Conservation (phyloP, 2,888 invertebrate genomes). For the Orthonevra nobilis region DNA sequence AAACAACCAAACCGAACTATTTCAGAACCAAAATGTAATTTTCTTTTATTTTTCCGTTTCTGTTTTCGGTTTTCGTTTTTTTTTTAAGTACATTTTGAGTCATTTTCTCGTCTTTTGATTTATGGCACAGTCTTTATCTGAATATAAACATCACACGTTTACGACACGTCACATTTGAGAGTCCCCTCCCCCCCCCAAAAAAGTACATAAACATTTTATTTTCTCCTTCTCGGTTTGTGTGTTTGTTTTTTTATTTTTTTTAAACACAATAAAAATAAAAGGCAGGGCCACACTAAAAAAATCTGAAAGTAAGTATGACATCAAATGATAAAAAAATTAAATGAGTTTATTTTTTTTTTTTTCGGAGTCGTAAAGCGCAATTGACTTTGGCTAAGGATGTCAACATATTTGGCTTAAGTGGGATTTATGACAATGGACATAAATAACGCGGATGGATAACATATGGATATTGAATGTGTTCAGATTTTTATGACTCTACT, state of each 20-base stretch:
- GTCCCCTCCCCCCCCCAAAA: no score
- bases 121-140: constrained; percentile 43
- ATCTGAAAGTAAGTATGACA: constrained; percentile 17
- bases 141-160: constrained; percentile 55
- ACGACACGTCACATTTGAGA: constrained; percentile 39
- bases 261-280: constrained; percentile 4
- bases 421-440: constrained; percentile 18
- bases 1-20: no score
- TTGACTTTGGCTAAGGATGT: constrained; percentile 25
- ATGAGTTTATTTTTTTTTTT: no score
- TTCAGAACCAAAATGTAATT: no score
- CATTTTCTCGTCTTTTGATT: constrained; percentile 16
- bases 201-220: neutral
- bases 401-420: constrained; percentile 29
- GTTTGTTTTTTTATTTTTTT: neutral
- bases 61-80: no score
- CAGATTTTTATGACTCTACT: no score
- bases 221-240: no score
- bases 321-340: constrained; percentile 2
- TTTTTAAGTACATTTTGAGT: no score
- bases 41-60: no score
- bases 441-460: no score
- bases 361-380: no score
- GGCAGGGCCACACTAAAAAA: constrained; percentile 9
- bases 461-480: no score